A percentile compares a stretch with the other conserved stretches of the same genome.
These are phyloP conservation scores for Eurypyga helias DNA, from an alignment of 2,113 vertebrate genomes.

Conservation along the genomic window DNA sequence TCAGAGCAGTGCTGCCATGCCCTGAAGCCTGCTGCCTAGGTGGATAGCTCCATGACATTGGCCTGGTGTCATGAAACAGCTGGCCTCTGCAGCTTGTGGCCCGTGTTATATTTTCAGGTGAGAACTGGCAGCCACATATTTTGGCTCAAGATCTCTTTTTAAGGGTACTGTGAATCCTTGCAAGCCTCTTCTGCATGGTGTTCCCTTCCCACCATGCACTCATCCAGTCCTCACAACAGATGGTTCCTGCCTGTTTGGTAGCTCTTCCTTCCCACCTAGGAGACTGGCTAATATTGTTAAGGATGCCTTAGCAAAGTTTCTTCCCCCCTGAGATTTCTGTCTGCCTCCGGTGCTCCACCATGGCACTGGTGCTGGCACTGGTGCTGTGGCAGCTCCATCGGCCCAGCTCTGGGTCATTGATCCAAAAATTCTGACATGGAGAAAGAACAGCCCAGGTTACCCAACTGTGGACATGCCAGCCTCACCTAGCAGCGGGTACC, in stretches of 20 bases:
- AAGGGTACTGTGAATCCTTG: neutral
- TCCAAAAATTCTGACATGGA: neutral
- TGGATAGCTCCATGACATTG: neutral
- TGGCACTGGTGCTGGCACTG: neutral
- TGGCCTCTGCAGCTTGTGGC: neutral
- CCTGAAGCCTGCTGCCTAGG: neutral
- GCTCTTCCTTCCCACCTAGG: neutral
- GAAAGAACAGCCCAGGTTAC: neutral
- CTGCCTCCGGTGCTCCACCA: neutral
- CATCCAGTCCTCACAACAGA: neutral
- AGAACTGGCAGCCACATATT: accelerated
- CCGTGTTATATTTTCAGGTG: neutral
- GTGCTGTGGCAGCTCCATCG: neutral
- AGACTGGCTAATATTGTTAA: neutral
- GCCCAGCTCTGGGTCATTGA: neutral
- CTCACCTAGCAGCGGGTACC: neutral
- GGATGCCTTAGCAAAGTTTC: neutral
- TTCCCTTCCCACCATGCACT: neutral
- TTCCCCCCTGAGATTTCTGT: neutral
- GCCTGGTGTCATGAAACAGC: neutral
- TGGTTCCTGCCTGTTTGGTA: neutral
- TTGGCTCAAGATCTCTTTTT: neutral
- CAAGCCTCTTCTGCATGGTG: neutral
- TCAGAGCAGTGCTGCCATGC: neutral
- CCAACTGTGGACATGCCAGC: accelerated